Percentiles rank a stretch among this genome's conserved stretches.
phyloP scores from a whole-genome alignment of 1,140 invertebrate genomes.

The Planococcus citri region DNA sequence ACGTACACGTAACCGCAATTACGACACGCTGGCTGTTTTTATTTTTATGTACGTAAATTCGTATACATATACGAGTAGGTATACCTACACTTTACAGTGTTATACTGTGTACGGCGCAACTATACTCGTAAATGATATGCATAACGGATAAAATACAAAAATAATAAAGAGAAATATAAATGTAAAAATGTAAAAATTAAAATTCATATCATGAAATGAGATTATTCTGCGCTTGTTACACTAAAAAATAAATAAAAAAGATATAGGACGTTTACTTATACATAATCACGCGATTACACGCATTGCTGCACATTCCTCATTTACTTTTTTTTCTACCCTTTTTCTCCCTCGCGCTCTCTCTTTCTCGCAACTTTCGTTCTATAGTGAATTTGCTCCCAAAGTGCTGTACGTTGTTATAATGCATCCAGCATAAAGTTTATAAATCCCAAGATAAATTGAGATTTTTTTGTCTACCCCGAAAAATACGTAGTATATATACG shows the following conservation, averaged over 20 bases:
- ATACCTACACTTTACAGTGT: too few species aligned
- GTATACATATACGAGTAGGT: too few species aligned
- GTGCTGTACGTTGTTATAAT: conserved; percentile 11
- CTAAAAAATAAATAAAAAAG: conserved; percentile 15
- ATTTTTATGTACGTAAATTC: too few species aligned
- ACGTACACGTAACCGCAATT: not conserved
- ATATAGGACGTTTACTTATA: conserved; percentile 18
- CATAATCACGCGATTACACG: conserved; percentile 18
- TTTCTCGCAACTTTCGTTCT: not conserved
- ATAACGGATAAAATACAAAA: not conserved
- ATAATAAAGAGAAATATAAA: conserved; percentile 11
- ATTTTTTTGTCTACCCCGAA: not conserved
- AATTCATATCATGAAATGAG: conserved; percentile 15
- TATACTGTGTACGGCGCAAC: too few species aligned
- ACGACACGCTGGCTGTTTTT: not conserved
- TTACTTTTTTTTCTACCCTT: not conserved
- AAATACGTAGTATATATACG: too few species aligned
- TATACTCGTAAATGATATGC: too few species aligned
- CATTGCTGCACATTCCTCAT: not conserved
- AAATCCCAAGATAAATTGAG: conserved; percentile 11
- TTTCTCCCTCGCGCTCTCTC: too few species aligned
- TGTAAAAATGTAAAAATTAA: conserved; percentile 8
- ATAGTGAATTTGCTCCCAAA: too few species aligned
- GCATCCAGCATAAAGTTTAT: conserved; percentile 16
- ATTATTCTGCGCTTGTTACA: conserved; percentile 17